Evolutionary conservation across 1,140 invertebrate genomes (phyloP).

Genomic region (Hydropsyche tenuis): DNA sequence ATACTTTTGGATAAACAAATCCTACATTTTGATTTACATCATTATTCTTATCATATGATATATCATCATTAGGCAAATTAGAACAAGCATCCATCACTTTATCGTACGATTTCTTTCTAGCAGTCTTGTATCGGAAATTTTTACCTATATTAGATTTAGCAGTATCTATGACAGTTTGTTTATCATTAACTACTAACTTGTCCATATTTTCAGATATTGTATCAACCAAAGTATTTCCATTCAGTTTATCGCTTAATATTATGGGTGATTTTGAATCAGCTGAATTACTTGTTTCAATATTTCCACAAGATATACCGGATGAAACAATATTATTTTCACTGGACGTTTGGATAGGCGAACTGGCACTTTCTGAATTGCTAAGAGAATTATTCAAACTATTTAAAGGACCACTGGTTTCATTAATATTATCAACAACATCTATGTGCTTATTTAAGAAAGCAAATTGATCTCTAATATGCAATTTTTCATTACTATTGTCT

Average conservation of each 20-base stretch:
- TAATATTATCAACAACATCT: conserved; percentile 32
- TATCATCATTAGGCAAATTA: not conserved
- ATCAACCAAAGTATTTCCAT: conserved; percentile 12
- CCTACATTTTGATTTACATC: conserved; percentile 43
- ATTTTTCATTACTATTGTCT: conserved; percentile 23
- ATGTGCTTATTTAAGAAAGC: conserved; percentile 35
- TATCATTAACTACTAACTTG: not conserved
- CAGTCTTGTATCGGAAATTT: conserved; percentile 33
- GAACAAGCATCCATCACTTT: conserved; percentile 32
- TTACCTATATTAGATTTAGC: conserved; percentile 19
- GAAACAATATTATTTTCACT: conserved; percentile 45
- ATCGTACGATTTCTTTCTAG: conserved; percentile 36
- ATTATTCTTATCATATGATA: conserved; percentile 39
- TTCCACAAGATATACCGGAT: conserved; percentile 39
- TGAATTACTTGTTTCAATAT: conserved; percentile 18
- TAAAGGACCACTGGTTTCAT: not conserved
- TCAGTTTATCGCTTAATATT: conserved; percentile 25
- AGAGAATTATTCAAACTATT: conserved; percentile 40
- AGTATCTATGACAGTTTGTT: conserved; percentile 20
- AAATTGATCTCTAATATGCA: conserved; percentile 6
- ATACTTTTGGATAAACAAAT: conserved; percentile 42
- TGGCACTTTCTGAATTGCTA: conserved; percentile 43
- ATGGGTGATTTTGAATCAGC: conserved; percentile 37
- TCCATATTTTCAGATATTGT: not conserved
- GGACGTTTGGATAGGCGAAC: conserved; percentile 44